Base-by-base conservation (phyloP, 2,113 vertebrate genomes). In the Chauna torquata region DNA sequence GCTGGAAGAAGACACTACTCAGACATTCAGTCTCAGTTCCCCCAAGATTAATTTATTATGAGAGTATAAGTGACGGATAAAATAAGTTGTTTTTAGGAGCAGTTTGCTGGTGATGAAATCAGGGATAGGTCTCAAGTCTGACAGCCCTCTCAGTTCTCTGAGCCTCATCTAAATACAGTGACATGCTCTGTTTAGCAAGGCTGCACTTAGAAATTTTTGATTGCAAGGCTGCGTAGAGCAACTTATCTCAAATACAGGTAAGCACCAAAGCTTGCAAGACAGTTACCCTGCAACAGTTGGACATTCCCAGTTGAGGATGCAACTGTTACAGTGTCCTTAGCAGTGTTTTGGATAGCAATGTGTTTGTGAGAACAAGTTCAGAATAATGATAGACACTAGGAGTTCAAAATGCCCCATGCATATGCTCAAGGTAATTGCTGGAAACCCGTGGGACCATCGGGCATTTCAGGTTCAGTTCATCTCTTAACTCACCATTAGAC, bases 111-210 rank as follows among this genome's bases (percentile, higher is more conserved):
- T 59, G 74, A 9, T 47, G 44, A 64, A n/a, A 25, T 9, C 62
- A 59, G 76, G 47, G 2, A 20, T 28, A 47, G 32, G 11, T 32
- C 42, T 69, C 62, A 54, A 32, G 11, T 8, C 44, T 20, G 3
- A 57, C 32, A 18, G 13, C 12, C 16, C 4, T 36, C 40, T 58
- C 32, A 17, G 12, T 3, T 68, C 24, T 47, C 45, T 70, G 50
- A 50, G 11, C 27, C 52, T 34, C 24, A 12, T 20, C 58, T 66
- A 61, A 18, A 6, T 9, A 3, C 42, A 8, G 59, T 3, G 36
- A 3, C 9, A 0, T 2, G 1, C 38, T 36, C 55, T 47, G n/a
- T 3, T 54, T 0, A 2, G 24, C 25, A 54, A 76, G n/a, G 4
- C 12, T 24, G 30, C 50, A 5, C 23, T 42, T 25, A 11, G 7